phyloP scores from a whole-genome alignment of 2,797 vertebrate species.

The Enteromius viviparus region DNA sequence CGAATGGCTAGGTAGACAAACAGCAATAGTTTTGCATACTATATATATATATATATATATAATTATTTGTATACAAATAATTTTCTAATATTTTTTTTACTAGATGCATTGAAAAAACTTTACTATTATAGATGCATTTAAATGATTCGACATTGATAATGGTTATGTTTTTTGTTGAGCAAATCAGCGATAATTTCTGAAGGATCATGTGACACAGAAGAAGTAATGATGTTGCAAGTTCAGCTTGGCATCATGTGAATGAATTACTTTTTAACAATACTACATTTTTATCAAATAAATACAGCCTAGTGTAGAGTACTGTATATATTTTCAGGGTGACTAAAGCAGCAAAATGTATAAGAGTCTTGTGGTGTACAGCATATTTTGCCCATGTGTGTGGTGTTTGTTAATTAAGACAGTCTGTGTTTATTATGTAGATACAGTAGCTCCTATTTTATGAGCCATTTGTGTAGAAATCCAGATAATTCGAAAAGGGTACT shows the following conservation, averaged over 20 bases:
- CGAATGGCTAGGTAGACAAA: neutral
- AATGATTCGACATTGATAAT: neutral
- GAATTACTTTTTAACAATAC: neutral
- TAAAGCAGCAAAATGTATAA: neutral
- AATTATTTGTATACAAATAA: neutral
- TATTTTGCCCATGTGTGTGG: neutral
- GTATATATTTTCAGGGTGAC: neutral
- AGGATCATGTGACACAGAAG: neutral
- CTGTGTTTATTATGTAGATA: neutral
- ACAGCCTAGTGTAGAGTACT: neutral
- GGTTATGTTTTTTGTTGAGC: neutral
- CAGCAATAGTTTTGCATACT: neutral
- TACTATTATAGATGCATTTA: neutral
- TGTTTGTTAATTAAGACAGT: neutral
- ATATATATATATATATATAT: neutral
- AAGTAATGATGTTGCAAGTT: neutral
- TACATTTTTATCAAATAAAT: neutral
- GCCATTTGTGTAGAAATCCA: conserved; percentile 14
- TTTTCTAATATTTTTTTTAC: neutral
- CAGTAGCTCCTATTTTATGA: conserved; percentile 3
- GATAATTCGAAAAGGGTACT: neutral
- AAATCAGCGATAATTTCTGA: neutral
- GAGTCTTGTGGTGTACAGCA: neutral
- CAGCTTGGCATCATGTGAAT: neutral
- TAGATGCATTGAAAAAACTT: neutral